Base-by-base conservation (phyloP, 2,113 vertebrate species). In the Hyla sarda region DNA sequence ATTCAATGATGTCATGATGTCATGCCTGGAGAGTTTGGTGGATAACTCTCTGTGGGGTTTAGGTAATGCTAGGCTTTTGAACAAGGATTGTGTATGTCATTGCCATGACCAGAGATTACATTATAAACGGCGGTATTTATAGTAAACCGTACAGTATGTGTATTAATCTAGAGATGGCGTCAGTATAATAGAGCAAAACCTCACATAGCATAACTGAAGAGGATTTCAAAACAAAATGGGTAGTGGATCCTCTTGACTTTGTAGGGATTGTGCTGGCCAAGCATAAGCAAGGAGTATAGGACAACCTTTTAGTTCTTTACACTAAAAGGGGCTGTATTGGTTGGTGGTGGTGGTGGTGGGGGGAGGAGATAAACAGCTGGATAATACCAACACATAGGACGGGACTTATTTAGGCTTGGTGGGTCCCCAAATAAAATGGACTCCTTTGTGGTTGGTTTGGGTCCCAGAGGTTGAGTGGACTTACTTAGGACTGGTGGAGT, bases 1-100 rank as follows among this genome's bases (percentile, higher is more conserved):
- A 71, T 71, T 23, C 34, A 41, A 25, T 80, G 54, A 62, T 80
- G 76, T 54, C 32, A 52, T 77, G 74, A 77, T n/a, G 74, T 79
- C 76, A 79, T 80, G 34, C 21, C 10, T 16, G 23, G 54, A 45
- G 34, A 80, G 13, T 37, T 60, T 45, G 77, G 34, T 80, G 56
- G 12, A 80, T 7, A 16, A 23, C 56, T 41, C 77, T 80, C 23
- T 60, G 32, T 16, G 34, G 77, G 37, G 77, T 80, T 80, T 80
- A 80, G 32, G 77, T 79, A 56, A 37, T 76, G 73, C n/a, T 76
- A 13, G 14, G 37, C 9, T 74, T 47, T 47, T 47, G 25, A 47
- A 21, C 72, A 74, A 47, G 41, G 23, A 74, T 30, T 50, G 14
- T 30, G 1, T 48, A 76, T 76, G 73, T 52, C 45, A 76, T 5